These are phyloP conservation scores for Cylas formicarius DNA, from an alignment of 1,140 invertebrate genomes.

Conservation along the genomic window DNA sequence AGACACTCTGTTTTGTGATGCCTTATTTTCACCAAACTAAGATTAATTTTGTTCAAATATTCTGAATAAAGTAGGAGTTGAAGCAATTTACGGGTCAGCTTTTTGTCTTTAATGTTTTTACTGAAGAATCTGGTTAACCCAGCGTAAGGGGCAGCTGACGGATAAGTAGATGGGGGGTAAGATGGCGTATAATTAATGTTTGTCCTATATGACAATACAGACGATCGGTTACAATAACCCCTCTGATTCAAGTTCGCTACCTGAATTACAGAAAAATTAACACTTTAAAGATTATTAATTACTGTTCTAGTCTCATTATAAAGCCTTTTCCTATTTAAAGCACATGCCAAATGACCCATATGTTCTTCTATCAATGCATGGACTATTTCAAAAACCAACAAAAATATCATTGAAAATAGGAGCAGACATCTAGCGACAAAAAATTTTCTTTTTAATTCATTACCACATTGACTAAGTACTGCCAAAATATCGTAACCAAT, in stretches of 20 bases:
- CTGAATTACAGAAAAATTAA: slow-evolving; percentile 15
- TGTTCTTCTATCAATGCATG: background rate
- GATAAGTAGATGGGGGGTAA: slow-evolving; percentile 55
- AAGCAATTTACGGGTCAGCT: slow-evolving; percentile 61
- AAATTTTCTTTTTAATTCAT: too few relatives aligned
- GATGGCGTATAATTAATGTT: slow-evolving; percentile 49
- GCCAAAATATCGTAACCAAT: too few relatives aligned
- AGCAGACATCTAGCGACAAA: too few relatives aligned
- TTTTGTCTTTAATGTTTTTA: slow-evolving; percentile 60
- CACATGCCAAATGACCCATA: background rate
- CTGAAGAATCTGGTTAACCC: slow-evolving; percentile 68
- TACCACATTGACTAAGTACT: too few relatives aligned
- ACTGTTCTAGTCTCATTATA: too few relatives aligned
- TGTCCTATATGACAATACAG: slow-evolving; percentile 43
- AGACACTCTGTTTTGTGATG: slow-evolving; percentile 50
- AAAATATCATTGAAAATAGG: too few relatives aligned
- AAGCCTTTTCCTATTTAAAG: too few relatives aligned
- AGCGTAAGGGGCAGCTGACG: slow-evolving; percentile 59
- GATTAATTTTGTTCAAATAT: slow-evolving; percentile 48
- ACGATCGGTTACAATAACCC: slow-evolving; percentile 47
- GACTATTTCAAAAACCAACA: background rate
- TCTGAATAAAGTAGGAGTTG: slow-evolving; percentile 64
- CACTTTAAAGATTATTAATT: too few relatives aligned
- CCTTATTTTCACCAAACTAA: slow-evolving; percentile 46
- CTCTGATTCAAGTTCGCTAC: slow-evolving; percentile 41